Evolutionary conservation across 1,140 invertebrate genomes (phyloP), one percentile per base, ranked within the genome.

Genomic region (Rhizoglyphus robini): DNA sequence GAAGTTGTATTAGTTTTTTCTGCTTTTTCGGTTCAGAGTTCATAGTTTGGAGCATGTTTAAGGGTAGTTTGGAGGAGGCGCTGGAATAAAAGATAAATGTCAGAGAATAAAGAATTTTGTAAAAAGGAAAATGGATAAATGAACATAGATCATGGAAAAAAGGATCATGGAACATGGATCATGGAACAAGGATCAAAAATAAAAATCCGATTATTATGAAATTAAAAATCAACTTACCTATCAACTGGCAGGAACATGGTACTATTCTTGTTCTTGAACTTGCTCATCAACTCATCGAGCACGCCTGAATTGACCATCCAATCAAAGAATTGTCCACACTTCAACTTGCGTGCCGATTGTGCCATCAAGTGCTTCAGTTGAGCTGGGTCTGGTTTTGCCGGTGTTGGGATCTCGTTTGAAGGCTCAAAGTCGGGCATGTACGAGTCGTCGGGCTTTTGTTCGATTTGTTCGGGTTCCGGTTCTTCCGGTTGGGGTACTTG

Each of bases 391-490:
- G 13, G 3, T 23, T 15, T n/a, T n/a, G n/a, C n/a, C n/a, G n/a
- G n/a, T n/a, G n/a, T 15, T n/a, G 15, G 15, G n/a, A 60, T 27
- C 13, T 13, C 8, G 13, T 60, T 13, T 18, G 15, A n/a, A 20
- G 58, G 58, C 27, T 60, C 58, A 34, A 60, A 60, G 13, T 13
- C 32, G 2, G 58, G 58, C 51, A 54, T 54, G 20, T 54, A 54
- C n/a, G 15, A 46, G 23, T 60, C 58, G 15, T 60, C 58, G n/a
- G 58, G 58, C 29, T 29, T 60, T 46, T 60, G 58, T 46, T 60
- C 58, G 15, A 60, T 29, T 34, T 18, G 58, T 32, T 54, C 51
- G 8, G 8, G 51, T 32, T 54, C 51, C 23, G n/a, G 20, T 25
- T 23, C 8, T 54, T 5, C 31, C 23, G 8, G 51, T 11, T n/a